A percentile compares a stretch with the other conserved stretches of the same genome.
These are phyloP conservation scores for Tetragnatha versicolor DNA, from an alignment of 1,140 invertebrate genomes.

Conservation along the genomic window DNA sequence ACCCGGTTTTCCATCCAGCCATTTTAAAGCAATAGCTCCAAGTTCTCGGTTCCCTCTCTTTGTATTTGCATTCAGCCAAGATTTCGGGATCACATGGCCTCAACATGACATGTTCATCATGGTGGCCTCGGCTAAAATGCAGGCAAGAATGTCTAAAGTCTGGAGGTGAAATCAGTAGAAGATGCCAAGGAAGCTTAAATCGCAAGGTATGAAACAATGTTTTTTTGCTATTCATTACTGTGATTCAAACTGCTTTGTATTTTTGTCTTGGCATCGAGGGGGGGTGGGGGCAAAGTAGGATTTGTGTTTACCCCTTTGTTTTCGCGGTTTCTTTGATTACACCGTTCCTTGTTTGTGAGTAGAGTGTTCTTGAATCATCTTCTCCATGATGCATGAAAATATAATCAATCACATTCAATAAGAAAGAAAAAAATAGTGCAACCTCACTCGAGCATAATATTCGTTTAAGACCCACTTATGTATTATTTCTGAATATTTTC, in stretches of 20 bases:
- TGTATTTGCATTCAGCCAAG: constrained; percentile 30
- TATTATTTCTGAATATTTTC: too few relatives aligned
- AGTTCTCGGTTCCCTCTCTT: constrained; percentile 26
- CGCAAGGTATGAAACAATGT: constrained; percentile 22
- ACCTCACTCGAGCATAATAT: too few relatives aligned
- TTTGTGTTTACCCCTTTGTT: constrained; percentile 49
- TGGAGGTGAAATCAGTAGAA: constrained; percentile 55
- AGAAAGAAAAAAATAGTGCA: too few relatives aligned
- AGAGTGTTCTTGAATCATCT: too few relatives aligned
- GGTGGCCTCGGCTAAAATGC: constrained; percentile 49
- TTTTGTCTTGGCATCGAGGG: constrained; percentile 26
- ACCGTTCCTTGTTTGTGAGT: too few relatives aligned
- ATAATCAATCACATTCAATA: too few relatives aligned
- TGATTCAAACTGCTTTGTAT: constrained; percentile 31
- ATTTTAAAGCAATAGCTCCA: constrained; percentile 1
- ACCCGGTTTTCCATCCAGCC: background rate
- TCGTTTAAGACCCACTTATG: too few relatives aligned
- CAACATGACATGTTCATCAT: constrained; percentile 56
- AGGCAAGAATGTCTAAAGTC: constrained; percentile 55
- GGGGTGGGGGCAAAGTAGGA: constrained; percentile 42
- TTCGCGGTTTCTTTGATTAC: too few relatives aligned
- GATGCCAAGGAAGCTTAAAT: constrained; percentile 55
- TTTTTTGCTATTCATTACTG: background rate
- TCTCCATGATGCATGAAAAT: too few relatives aligned
- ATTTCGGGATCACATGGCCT: constrained; percentile 54